phyloP scores from a whole-genome alignment of 2,797 vertebrate genomes.

The Remorina albescens region DNA sequence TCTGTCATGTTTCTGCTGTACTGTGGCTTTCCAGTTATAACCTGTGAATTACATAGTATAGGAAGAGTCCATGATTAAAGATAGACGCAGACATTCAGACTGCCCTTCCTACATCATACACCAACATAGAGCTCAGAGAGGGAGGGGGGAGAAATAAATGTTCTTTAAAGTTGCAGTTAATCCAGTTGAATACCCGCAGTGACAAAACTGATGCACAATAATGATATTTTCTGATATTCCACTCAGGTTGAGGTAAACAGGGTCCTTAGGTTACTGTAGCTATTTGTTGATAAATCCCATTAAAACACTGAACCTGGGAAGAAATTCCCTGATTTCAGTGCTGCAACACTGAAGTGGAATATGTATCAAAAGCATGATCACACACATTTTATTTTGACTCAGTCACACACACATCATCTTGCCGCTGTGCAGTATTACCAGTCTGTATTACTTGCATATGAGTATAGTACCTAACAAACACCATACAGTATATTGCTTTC shows the following conservation, averaged over 20 bases:
- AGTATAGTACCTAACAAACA: neutral
- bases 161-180: neutral
- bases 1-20: constrained; percentile 53
- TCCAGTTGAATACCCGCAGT: neutral
- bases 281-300: neutral
- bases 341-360: too few species aligned
- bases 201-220: neutral
- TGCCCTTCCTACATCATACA: constrained; percentile 36
- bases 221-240: neutral
- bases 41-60: constrained; percentile 79
- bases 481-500: neutral
- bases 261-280: neutral
- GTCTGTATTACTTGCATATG: too few species aligned
- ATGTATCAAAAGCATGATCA: too few species aligned
- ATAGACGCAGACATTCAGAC: constrained; percentile 52
- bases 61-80: constrained; percentile 78
- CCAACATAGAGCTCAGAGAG: neutral
- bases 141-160: neutral
- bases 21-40: constrained; percentile 83
- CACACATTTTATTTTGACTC: too few species aligned
- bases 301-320: neutral
- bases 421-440: too few species aligned
- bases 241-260: neutral
- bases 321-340: too few species aligned
- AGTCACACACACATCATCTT: too few species aligned